Evolutionary conservation across 2,797 vertebrate genomes (phyloP).

Genomic region (Remorina albescens): DNA sequence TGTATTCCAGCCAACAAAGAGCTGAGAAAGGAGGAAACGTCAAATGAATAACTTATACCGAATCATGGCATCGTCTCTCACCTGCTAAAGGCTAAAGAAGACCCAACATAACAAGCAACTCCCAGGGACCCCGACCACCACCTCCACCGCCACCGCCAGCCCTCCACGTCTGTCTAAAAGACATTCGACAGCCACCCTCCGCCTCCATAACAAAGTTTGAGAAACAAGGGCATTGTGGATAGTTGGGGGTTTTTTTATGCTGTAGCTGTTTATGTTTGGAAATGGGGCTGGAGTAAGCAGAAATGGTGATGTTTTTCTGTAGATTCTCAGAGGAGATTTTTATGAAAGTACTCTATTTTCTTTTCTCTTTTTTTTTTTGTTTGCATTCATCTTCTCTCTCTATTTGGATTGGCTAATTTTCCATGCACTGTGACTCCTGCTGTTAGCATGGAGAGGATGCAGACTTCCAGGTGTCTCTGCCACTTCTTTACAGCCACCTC

Average conservation of each 20-base stretch:
- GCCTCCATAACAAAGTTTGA: constrained; percentile 43
- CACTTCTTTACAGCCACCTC: constrained; percentile 18
- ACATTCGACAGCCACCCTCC: constrained; percentile 37
- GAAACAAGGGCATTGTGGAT: constrained; percentile 46
- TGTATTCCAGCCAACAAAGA: constrained; percentile 81
- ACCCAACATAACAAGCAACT: constrained; percentile 69
- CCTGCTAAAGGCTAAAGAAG: constrained; percentile 81
- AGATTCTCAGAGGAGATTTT: constrained; percentile 39
- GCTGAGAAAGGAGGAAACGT: constrained; percentile 74
- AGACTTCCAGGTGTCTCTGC: constrained; percentile 33
- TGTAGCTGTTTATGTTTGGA: constrained; percentile 43
- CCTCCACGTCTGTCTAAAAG: constrained; percentile 45
- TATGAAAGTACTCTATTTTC: not conserved
- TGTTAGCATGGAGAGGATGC: constrained; percentile 9
- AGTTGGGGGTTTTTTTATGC: constrained; percentile 59
- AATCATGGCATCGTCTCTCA: constrained; percentile 77
- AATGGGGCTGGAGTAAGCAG: constrained; percentile 19
- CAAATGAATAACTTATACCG: constrained; percentile 80
- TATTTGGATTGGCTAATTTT: constrained; percentile 23
- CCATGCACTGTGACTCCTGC: not conserved
- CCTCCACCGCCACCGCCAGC: constrained; percentile 10
- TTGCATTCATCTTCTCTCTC: not conserved
- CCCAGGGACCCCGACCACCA: constrained; percentile 68
- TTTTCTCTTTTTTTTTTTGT: not conserved
- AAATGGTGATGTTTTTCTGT: constrained; percentile 3